Conservation (phyloP, 1,140 invertebrate species). For the Medauroidea extradentata region DNA sequence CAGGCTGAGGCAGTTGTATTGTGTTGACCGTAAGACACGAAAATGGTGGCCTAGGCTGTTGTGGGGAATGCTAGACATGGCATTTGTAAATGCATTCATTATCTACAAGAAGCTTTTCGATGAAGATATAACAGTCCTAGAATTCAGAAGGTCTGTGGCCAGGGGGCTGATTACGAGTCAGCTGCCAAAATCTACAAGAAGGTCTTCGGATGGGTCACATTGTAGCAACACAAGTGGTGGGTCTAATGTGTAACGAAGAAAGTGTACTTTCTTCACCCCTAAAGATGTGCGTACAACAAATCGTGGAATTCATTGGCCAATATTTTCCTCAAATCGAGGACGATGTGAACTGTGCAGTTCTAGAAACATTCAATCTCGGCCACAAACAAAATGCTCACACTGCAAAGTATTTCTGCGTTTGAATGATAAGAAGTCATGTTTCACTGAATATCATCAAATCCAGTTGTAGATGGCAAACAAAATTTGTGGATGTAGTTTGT, state of each 20-base stretch:
- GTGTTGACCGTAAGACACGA: constrained; percentile 33
- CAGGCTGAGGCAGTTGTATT: constrained; percentile 35
- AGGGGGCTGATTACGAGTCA: constrained; percentile 3
- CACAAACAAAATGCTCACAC: not conserved
- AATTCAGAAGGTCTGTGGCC: constrained; percentile 12
- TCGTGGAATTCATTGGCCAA: constrained; percentile 17
- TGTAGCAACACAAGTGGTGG: too few species aligned
- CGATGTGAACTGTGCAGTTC: constrained; percentile 22
- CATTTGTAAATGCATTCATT: constrained; percentile 32
- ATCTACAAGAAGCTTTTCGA: constrained; percentile 21
- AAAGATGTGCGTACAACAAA: constrained; percentile 11
- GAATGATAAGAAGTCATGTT: constrained; percentile 7
- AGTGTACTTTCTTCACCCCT: constrained; percentile 3
- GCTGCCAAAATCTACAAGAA: not conserved
- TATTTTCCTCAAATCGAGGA: constrained; percentile 4
- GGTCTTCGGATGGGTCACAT: too few species aligned
- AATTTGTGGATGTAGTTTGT: too few species aligned
- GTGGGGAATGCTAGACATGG: constrained; percentile 32
- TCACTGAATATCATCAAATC: constrained; percentile 4
- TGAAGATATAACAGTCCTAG: constrained; percentile 1
- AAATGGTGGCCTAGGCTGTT: constrained; percentile 42
- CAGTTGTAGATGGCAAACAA: too few species aligned
- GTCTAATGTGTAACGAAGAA: too few species aligned
- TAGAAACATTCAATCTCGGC: constrained; percentile 14
- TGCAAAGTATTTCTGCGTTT: constrained; percentile 14